Conservation (phyloP, 2,888 invertebrate species). For the Drosophila pseudotakahashii region DNA sequence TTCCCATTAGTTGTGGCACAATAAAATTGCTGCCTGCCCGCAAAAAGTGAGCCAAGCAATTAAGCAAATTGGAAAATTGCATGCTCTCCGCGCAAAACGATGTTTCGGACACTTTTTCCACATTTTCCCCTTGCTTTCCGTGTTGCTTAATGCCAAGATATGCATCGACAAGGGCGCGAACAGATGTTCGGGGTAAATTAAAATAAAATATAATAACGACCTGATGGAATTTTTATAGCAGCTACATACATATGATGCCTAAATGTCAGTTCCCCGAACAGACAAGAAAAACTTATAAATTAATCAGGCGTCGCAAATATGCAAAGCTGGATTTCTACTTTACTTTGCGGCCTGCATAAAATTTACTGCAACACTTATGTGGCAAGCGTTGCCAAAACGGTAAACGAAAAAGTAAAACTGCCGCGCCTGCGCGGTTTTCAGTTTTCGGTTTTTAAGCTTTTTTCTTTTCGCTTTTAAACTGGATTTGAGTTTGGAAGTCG, state of each 20-base stretch:
- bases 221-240: too few relatives aligned
- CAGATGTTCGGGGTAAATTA: constrained; percentile 40
- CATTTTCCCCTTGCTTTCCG: constrained; percentile 17
- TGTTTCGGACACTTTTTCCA: constrained; percentile 46
- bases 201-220: too few relatives aligned
- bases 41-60: constrained; percentile 61
- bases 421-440: constrained; percentile 69
- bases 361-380: constrained; percentile 65
- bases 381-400: constrained; percentile 59
- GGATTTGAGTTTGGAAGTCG: constrained; percentile 7
- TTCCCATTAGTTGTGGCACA: constrained; percentile 28
- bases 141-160: constrained; percentile 43
- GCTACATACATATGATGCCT: background rate
- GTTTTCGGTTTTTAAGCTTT: background rate
- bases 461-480: constrained; percentile 14
- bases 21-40: constrained; percentile 33
- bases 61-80: constrained; percentile 73
- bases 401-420: constrained; percentile 56
- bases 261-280: constrained; percentile 50
- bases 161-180: constrained; percentile 68
- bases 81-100: constrained; percentile 50
- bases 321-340: constrained; percentile 37
- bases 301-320: constrained; percentile 57
- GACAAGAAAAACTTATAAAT: constrained; percentile 49
- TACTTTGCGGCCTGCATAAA: constrained; percentile 46